Conservation (phyloP, 2,113 vertebrate genomes). For the Turnix velox region DNA sequence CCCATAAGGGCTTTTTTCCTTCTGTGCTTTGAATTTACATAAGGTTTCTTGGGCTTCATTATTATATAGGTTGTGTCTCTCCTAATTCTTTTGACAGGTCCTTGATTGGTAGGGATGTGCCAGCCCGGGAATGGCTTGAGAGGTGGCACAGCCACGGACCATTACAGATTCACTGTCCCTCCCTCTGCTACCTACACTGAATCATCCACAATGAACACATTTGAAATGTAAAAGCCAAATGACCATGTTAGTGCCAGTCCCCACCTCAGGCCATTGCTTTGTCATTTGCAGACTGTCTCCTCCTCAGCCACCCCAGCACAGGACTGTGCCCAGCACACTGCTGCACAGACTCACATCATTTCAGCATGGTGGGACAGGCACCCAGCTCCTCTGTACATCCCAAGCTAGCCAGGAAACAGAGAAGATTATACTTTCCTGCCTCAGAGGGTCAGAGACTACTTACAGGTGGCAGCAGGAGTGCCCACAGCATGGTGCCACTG, state of each 20-base stretch:
- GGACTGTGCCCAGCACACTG: not conserved
- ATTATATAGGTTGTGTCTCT: not conserved
- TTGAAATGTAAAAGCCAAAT: not conserved
- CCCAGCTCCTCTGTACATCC: not conserved
- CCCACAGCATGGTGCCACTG: fast-evolving
- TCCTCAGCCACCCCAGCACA: not conserved
- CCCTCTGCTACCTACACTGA: not conserved
- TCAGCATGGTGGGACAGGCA: fast-evolving
- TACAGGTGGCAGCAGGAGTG: not conserved
- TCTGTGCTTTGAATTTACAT: not conserved
- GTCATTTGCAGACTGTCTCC: not conserved
- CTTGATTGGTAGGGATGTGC: not conserved
- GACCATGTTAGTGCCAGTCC: not conserved
- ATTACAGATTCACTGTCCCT: not conserved
- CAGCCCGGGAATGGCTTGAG: not conserved
- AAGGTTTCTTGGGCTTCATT: not conserved
- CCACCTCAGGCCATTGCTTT: not conserved
- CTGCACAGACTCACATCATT: fast-evolving
- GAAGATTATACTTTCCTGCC: not conserved
- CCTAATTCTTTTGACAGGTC: not conserved
- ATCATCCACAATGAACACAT: not conserved
- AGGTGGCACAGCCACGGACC: not conserved
- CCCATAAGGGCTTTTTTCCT: not conserved
- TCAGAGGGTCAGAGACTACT: not conserved
- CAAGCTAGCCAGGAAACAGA: not conserved